A percentile compares a stretch with the other conserved stretches of the same genome.
Evolutionary conservation across 2,797 vertebrate species (phyloP).

Genomic region (Smutsia gigantea): DNA sequence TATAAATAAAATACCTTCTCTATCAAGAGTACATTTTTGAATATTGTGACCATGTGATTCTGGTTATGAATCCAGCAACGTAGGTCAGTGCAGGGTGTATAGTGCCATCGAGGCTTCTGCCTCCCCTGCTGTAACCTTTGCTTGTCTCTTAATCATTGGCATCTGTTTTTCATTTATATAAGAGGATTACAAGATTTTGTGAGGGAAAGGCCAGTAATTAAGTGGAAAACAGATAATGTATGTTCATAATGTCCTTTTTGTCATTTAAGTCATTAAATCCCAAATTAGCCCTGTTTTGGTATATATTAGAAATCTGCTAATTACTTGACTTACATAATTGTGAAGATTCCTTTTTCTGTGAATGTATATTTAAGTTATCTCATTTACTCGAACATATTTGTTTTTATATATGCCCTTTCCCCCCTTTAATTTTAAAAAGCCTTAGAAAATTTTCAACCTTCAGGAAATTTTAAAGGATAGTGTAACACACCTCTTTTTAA

Average conservation of each 20-base stretch:
- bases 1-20: neutral
- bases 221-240: neutral
- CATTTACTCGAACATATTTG: neutral
- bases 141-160: neutral
- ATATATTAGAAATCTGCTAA: neutral
- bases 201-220: neutral
- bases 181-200: neutral
- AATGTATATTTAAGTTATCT: neutral
- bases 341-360: slow-evolving; percentile 46
- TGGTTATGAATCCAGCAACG: neutral
- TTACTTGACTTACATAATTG: neutral
- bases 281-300: neutral
- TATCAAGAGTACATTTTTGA: neutral
- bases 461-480: neutral
- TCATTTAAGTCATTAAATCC: neutral
- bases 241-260: neutral
- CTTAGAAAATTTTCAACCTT: neutral
- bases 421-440: neutral
- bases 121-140: neutral
- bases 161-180: neutral
- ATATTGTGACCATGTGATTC: neutral
- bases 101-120: neutral
- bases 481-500: slow-evolving; percentile 26
- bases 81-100: neutral
- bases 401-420: neutral